These are phyloP conservation scores for Lutjanus erythropterus DNA, from an alignment of 2,113 vertebrate species.

Conservation along the genomic window DNA sequence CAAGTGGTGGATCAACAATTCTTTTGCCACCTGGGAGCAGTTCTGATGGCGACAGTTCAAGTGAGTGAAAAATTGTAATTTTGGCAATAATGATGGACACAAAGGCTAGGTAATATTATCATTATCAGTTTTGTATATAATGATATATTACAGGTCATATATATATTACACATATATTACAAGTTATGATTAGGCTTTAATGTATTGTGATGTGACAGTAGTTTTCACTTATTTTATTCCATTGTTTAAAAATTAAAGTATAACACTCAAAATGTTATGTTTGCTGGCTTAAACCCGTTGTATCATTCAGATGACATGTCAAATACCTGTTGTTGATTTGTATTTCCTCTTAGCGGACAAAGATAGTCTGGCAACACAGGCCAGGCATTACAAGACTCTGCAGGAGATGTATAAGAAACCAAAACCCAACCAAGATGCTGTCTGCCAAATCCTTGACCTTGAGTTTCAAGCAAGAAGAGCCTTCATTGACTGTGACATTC, in stretches of 20 bases:
- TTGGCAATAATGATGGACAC: not conserved
- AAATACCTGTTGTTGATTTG: not conserved
- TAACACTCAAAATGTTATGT: not conserved
- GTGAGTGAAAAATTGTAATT: not conserved
- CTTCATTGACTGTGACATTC: not conserved
- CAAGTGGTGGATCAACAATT: constrained; percentile 5
- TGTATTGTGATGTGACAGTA: not conserved
- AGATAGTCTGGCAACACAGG: not conserved
- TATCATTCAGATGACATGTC: not conserved
- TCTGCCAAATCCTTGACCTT: constrained; percentile 1
- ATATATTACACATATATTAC: not conserved
- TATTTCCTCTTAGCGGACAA: not conserved
- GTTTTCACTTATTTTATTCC: not conserved
- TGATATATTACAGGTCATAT: not conserved
- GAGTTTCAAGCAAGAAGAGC: constrained; percentile 1
- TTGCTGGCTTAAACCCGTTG: not conserved
- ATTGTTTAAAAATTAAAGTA: too few relatives aligned
- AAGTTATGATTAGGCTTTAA: too few relatives aligned
- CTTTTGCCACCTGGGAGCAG: not conserved
- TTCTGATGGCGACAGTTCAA: not conserved
- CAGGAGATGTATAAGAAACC: constrained; percentile 21
- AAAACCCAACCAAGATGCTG: constrained; percentile 24
- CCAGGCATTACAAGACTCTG: constrained; percentile 19
- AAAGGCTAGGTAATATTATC: not conserved
- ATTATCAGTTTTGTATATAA: not conserved